A percentile compares a stretch with the other conserved stretches of the same genome.
These are phyloP conservation scores for Schrankia costaestrigalis DNA, from an alignment of 2,888 invertebrate species.

Conservation along the genomic window DNA sequence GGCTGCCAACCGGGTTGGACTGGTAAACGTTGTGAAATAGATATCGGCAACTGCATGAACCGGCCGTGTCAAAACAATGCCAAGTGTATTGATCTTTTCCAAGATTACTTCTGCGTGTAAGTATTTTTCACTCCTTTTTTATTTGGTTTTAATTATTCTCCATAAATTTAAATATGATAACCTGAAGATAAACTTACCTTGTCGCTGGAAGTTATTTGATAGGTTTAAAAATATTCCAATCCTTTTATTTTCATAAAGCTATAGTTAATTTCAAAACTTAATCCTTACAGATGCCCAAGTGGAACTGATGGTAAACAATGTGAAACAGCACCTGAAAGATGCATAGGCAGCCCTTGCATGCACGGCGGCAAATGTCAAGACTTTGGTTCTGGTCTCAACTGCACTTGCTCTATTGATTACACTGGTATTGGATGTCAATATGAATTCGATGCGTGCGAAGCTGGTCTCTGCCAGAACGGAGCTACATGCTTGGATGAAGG, in stretches of 20 bases:
- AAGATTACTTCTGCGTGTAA: slow-evolving; percentile 94
- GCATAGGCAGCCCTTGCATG: slow-evolving; percentile 96
- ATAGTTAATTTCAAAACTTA: too few species aligned
- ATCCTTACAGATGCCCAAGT: slow-evolving; percentile 87
- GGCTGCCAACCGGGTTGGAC: slow-evolving; percentile 92
- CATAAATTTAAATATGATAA: too few species aligned
- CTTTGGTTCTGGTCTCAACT: slow-evolving; percentile 96
- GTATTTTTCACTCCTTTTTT: too few species aligned
- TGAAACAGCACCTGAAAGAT: slow-evolving; percentile 97
- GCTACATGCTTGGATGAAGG: slow-evolving; percentile 95
- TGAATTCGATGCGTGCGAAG: slow-evolving; percentile 95
- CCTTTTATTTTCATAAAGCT: slow-evolving; percentile 3
- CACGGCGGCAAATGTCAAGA: slow-evolving; percentile 97
- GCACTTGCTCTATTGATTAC: slow-evolving; percentile 92
- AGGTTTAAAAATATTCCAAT: too few species aligned
- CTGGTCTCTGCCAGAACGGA: slow-evolving; percentile 94
- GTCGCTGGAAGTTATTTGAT: too few species aligned
- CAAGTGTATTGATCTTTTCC: slow-evolving; percentile 93
- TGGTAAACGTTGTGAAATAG: slow-evolving; percentile 90
- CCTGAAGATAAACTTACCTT: too few species aligned
- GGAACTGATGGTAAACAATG: slow-evolving; percentile 98
- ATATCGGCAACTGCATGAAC: slow-evolving; percentile 92
- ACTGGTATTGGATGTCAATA: slow-evolving; percentile 95
- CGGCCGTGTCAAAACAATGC: slow-evolving; percentile 96
- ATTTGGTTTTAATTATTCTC: too few species aligned